Percentiles rank a stretch among this genome's conserved stretches.
Evolutionary conservation across 1,140 invertebrate genomes (phyloP).

Genomic region (Pogonus chalceus): DNA sequence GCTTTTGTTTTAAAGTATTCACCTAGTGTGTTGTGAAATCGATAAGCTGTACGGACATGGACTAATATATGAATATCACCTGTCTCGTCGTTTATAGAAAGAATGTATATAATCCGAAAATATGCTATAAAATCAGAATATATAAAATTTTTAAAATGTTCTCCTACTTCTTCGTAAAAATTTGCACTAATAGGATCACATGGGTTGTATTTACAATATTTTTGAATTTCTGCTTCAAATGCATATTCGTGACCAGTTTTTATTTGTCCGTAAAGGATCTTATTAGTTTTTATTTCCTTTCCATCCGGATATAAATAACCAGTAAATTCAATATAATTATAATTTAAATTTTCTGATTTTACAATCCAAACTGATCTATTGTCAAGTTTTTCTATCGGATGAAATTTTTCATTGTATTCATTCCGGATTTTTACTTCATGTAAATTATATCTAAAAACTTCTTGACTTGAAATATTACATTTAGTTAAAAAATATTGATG

Average conservation of each 20-base stretch:
- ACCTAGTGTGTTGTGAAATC: constrained; percentile 17
- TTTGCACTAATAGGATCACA: background rate
- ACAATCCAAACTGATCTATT: background rate
- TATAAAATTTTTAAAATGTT: background rate
- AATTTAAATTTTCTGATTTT: background rate
- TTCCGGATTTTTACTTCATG: constrained; percentile 9
- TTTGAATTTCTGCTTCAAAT: background rate
- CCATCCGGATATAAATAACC: background rate
- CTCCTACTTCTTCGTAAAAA: background rate
- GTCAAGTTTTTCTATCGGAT: too few relatives aligned
- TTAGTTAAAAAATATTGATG: background rate
- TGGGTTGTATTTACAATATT: background rate
- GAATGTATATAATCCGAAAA: constrained; percentile 12
- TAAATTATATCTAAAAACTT: constrained; percentile 24
- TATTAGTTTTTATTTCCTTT: background rate
- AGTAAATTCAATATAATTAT: background rate
- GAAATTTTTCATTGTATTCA: constrained; percentile 16
- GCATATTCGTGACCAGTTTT: background rate
- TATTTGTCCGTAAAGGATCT: background rate
- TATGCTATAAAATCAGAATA: too few relatives aligned
- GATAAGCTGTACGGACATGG: constrained; percentile 24
- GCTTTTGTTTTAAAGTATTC: background rate
- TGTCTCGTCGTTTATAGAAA: constrained; percentile 14
- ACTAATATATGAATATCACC: constrained; percentile 23
- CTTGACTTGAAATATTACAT: constrained; percentile 15